Evolutionary conservation across 2,888 invertebrate genomes (phyloP), one percentile per base, ranked within the genome.

Genomic region (Silvanus unidentatus): DNA sequence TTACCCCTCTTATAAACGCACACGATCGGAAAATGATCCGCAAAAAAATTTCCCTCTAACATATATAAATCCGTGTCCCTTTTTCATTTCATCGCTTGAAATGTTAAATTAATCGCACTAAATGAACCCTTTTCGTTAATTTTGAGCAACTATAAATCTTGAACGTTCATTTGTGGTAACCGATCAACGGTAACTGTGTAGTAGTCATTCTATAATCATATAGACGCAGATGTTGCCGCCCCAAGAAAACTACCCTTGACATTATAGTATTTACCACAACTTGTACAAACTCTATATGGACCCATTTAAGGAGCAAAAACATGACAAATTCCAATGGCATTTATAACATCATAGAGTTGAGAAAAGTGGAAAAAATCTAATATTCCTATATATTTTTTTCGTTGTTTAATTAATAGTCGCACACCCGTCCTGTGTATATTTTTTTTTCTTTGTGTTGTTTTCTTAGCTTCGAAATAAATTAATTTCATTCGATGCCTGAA

Each of bases 91-190:
- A 53, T 58, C 52, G 56, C 52, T 54, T 54, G 47, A 56, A 61
- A 70, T 68, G 59, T 57, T 59, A 63, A 66, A 70, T 68, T 70
- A 70, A 71, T 71, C 63, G 61, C 64, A 60, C 64, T 58, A 67
- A 70, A 71, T 70, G 69, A 70, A 71, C 69, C 70, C 71, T 69
- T 59, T 69, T 61, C 66, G 64, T 68, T 68, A 69, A 69, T 67
- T 69, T 67, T 68, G 66, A 66, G 60, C 60, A 62, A 67, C 67
- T 60, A 70, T 71, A 71, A 71, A 71, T 71, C 68, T 69, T 62
- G 52, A 64, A 60, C 68, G 65, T 69, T 69, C 68, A 69, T 69
- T 69, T 68, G 66, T 55, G 62, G 66, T 60, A 22, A 62, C 61
- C 62, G 62, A 66, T 66, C 63, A 60, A 62, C 54, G 59, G 55